These are phyloP conservation scores for Hirtodrosophila confusa DNA, from an alignment of 2,888 invertebrate genomes.

Conservation along the genomic window DNA sequence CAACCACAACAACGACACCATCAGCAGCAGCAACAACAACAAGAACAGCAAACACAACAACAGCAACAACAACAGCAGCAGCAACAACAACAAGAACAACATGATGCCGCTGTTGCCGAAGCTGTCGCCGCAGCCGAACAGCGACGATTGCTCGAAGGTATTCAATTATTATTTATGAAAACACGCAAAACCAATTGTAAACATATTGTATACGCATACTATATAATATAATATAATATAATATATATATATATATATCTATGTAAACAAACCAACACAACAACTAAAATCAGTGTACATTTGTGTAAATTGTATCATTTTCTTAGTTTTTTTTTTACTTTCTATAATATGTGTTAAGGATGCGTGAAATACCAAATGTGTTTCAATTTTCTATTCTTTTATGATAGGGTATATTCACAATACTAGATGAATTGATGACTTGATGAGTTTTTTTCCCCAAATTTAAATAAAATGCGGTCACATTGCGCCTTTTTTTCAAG, in stretches of 20 bases:
- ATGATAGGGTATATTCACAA: too few relatives aligned
- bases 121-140: constrained; percentile 82
- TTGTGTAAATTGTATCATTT: constrained; percentile 56
- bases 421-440: too few relatives aligned
- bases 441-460: too few relatives aligned
- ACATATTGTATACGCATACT: constrained; percentile 51
- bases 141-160: constrained; percentile 84
- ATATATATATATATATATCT: constrained; percentile 47
- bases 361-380: constrained; percentile 20
- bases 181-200: constrained; percentile 47
- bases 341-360: constrained; percentile 32
- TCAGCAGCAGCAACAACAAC: constrained; percentile 60
- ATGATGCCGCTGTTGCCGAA: constrained; percentile 74
- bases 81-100: constrained; percentile 68
- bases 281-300: constrained; percentile 50
- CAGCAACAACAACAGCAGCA: constrained; percentile 60
- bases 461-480: too few relatives aligned
- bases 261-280: constrained; percentile 37
- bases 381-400: too few relatives aligned
- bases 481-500: too few relatives aligned
- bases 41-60: constrained; percentile 61
- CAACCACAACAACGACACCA: constrained; percentile 56
- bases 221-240: constrained; percentile 6
- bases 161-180: constrained; percentile 75
- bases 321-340: constrained; percentile 39